These are phyloP conservation scores for Amblyraja radiata DNA, from an alignment of 2,797 vertebrate genomes.

Conservation along the genomic window DNA sequence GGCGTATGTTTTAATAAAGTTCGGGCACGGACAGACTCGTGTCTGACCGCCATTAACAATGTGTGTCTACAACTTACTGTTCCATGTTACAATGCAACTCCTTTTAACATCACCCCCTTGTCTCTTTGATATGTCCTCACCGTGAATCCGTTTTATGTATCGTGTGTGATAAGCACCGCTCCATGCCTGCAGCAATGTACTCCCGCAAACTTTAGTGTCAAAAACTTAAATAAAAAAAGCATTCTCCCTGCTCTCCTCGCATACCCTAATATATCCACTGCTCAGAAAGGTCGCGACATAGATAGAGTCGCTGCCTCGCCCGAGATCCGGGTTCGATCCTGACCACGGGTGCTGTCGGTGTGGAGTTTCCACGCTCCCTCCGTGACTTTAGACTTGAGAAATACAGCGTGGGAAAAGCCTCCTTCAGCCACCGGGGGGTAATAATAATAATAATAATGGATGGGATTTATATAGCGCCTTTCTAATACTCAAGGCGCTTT, in stretches of 20 bases:
- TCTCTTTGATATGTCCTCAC: not conserved
- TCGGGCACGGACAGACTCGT: not conserved
- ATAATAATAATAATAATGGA: too few relatives aligned
- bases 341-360: too few relatives aligned
- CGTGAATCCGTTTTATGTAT: not conserved
- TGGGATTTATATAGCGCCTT: too few relatives aligned
- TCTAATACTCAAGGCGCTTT: too few relatives aligned
- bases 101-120: not conserved
- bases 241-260: not conserved
- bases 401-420: too few relatives aligned
- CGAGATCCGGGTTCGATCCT: too few relatives aligned
- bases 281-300: not conserved
- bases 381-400: too few relatives aligned
- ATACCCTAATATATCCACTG: not conserved
- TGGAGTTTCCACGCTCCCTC: too few relatives aligned
- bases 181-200: not conserved
- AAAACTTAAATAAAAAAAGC: not conserved
- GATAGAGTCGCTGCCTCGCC: too few relatives aligned
- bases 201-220: not conserved
- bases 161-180: not conserved
- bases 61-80: not conserved
- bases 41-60: not conserved
- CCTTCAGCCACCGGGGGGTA: too few relatives aligned
- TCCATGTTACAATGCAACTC: not conserved
- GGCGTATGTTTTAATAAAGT: not conserved